These are phyloP conservation scores for Megalops cyprinoides DNA, from an alignment of 2,797 vertebrate species.

Conservation along the genomic window DNA sequence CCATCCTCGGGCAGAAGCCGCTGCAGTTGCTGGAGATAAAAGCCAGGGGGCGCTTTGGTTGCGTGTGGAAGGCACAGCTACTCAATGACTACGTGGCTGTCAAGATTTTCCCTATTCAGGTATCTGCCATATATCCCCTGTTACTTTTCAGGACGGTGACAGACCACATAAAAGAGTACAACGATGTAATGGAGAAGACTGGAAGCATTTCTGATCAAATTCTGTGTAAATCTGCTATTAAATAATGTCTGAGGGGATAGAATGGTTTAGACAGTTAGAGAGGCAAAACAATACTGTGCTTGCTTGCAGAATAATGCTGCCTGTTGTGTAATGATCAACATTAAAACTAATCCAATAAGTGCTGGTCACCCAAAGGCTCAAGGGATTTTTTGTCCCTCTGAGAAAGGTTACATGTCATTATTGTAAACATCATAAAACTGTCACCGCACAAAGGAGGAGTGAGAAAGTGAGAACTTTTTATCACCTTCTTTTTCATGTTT, in stretches of 20 bases:
- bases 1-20: constrained; percentile 86
- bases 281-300: background rate
- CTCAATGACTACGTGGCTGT: constrained; percentile 88
- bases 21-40: constrained; percentile 90
- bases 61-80: constrained; percentile 93
- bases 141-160: background rate
- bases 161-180: background rate
- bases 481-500: too few relatives aligned
- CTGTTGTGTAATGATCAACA: background rate
- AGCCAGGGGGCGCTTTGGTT: constrained; percentile 90
- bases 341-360: background rate
- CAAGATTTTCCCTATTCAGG: constrained; percentile 93
- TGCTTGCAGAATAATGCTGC: too few relatives aligned
- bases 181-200: background rate
- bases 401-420: too few relatives aligned
- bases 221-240: background rate
- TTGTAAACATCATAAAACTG: too few relatives aligned
- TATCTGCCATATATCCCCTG: constrained; percentile 48
- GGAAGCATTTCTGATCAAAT: background rate
- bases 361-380: background rate
- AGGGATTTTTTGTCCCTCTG: too few relatives aligned
- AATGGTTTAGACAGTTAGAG: background rate
- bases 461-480: too few relatives aligned
- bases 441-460: too few relatives aligned
- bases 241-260: background rate